phyloP scores from a whole-genome alignment of 2,888 invertebrate species.

The Drosophila ezoana region DNA sequence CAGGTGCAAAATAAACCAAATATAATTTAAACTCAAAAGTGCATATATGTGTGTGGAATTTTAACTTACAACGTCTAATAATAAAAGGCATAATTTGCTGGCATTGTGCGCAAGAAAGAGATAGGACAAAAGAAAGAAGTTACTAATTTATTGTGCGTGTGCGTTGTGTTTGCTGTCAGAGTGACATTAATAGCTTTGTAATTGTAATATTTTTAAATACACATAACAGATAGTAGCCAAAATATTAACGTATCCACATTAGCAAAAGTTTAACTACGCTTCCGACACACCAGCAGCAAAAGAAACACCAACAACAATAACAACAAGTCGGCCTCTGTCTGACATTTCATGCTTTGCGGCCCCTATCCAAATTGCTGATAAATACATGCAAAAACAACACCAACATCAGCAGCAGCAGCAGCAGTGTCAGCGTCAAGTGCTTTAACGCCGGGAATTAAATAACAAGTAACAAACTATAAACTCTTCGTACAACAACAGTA shows the following conservation, averaged over 20 bases:
- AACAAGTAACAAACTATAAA: slow-evolving; percentile 64
- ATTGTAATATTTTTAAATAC: slow-evolving; percentile 30
- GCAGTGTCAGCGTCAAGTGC: slow-evolving; percentile 30
- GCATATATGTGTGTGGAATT: slow-evolving; percentile 26
- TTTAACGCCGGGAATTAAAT: slow-evolving; percentile 66
- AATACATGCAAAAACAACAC: slow-evolving; percentile 42
- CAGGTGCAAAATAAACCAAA: slow-evolving; percentile 35
- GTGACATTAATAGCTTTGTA: slow-evolving; percentile 33
- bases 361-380: slow-evolving; percentile 51
- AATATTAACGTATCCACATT: slow-evolving; percentile 18
- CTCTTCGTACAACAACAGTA: slow-evolving; percentile 53
- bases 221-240: slow-evolving; percentile 21
- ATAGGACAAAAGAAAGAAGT: slow-evolving; percentile 35
- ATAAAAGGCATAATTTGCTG: slow-evolving; percentile 46
- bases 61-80: slow-evolving; percentile 24
- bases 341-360: slow-evolving; percentile 40
- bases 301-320: slow-evolving; percentile 21
- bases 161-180: slow-evolving; percentile 38
- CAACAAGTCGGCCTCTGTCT: slow-evolving; percentile 46
- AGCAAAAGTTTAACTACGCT: slow-evolving; percentile 37
- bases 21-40: slow-evolving; percentile 24
- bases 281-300: slow-evolving; percentile 29
- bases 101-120: slow-evolving; percentile 36
- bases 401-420: slow-evolving; percentile 17
- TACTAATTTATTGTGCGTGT: slow-evolving; percentile 63